Percentiles rank a stretch among this genome's conserved stretches.
Evolutionary conservation across 2,113 vertebrate species (phyloP).

Genomic region (Eupsittula cactorum): DNA sequence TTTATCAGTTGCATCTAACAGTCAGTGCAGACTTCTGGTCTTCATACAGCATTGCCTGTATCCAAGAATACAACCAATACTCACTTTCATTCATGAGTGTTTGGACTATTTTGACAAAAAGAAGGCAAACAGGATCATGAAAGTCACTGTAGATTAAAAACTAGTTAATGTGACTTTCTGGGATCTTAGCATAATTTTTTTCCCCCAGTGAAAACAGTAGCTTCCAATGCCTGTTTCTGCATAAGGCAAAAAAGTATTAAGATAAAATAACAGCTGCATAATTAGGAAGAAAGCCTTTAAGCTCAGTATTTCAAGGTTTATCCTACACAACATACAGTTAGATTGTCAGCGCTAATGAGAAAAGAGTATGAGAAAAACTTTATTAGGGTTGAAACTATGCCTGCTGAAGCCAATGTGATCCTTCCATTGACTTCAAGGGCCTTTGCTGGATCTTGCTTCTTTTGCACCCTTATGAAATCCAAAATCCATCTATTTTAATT

Average conservation of each 20-base stretch:
- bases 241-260: background rate
- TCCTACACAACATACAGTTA: background rate
- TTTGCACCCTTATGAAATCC: background rate
- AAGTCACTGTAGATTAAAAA: background rate
- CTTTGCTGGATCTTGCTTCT: background rate
- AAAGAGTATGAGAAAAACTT: background rate
- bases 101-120: background rate
- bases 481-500: background rate
- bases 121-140: background rate
- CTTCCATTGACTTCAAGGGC: background rate
- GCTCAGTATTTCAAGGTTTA: background rate
- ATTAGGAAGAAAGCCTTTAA: background rate
- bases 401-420: background rate
- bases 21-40: background rate
- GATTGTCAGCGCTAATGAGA: background rate
- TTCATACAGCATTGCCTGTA: background rate
- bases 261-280: background rate
- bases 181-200: background rate
- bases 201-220: background rate
- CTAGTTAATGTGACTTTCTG: background rate
- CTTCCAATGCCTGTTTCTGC: background rate
- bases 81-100: background rate
- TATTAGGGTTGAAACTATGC: background rate
- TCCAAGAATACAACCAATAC: background rate
- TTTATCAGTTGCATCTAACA: background rate